A percentile compares a stretch with the other conserved stretches of the same genome.
Evolutionary conservation across 2,113 vertebrate species (phyloP).

Genomic region (Brachirus orientalis): DNA sequence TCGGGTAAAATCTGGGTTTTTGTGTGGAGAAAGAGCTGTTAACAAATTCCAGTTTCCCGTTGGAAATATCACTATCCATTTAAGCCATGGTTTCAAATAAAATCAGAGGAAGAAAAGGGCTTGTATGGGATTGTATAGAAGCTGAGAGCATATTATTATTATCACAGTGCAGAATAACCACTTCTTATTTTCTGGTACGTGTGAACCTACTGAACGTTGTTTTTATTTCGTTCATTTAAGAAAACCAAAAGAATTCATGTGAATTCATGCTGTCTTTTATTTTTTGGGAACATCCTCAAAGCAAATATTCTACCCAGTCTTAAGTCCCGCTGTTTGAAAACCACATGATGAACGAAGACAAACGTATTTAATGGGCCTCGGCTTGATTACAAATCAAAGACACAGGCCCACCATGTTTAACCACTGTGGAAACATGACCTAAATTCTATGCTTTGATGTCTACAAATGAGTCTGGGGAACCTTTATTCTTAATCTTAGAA

Average conservation of each 20-base stretch:
- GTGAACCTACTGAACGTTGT: too few relatives aligned
- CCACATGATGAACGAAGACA: slow-evolving; percentile 53
- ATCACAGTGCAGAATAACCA: too few relatives aligned
- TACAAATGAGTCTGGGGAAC: slow-evolving; percentile 79
- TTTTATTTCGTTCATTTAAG: too few relatives aligned
- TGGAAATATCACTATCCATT: too few relatives aligned
- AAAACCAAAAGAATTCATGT: slow-evolving; percentile 10
- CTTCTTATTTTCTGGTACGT: too few relatives aligned
- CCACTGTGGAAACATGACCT: slow-evolving; percentile 83
- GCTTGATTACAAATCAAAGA: slow-evolving; percentile 84
- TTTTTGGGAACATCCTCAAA: slow-evolving; percentile 28
- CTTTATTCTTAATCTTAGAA: slow-evolving; percentile 65
- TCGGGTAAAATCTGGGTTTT: too few relatives aligned
- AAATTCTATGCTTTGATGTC: slow-evolving; percentile 85
- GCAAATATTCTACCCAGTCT: background rate
- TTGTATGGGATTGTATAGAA: too few relatives aligned
- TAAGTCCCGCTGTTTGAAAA: slow-evolving; percentile 39
- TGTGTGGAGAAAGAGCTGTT: too few relatives aligned
- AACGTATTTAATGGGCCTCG: slow-evolving; percentile 74
- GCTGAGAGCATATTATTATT: too few relatives aligned
- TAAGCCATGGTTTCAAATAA: too few relatives aligned
- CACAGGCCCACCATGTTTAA: slow-evolving; percentile 79
- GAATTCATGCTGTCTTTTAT: slow-evolving; percentile 14
- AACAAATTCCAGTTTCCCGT: too few relatives aligned
- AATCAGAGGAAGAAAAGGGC: too few relatives aligned